Evolutionary conservation across 2,113 vertebrate species (phyloP).

Genomic region (Parus major): DNA sequence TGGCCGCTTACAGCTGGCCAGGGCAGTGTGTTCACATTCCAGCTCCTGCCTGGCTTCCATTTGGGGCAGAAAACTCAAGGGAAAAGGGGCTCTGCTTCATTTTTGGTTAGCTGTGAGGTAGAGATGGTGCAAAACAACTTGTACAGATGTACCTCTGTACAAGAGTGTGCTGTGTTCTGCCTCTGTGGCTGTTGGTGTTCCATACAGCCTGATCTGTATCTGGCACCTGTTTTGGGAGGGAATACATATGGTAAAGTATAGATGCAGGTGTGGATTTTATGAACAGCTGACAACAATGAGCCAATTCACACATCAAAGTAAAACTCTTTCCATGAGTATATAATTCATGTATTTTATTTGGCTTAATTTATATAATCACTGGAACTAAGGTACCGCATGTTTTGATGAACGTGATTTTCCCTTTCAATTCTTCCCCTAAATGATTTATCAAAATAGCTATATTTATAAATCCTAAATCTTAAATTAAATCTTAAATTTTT

Average conservation of each 20-base stretch:
- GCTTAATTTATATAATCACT: neutral
- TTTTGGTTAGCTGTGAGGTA: neutral
- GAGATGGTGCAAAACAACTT: neutral
- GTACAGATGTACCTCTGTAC: neutral
- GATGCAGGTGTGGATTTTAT: neutral
- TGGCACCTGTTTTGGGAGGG: neutral
- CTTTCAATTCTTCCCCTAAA: neutral
- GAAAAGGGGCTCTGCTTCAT: neutral
- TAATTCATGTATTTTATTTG: neutral
- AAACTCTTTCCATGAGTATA: neutral
- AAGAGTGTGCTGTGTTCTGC: neutral
- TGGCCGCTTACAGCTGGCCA: neutral
- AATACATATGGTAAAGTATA: neutral
- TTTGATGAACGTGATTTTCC: neutral
- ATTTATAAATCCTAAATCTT: neutral
- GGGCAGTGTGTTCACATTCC: rapidly evolving
- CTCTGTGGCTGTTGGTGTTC: neutral
- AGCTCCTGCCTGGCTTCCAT: rapidly evolving
- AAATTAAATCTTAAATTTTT: neutral
- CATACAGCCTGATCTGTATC: neutral
- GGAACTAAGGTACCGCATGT: neutral
- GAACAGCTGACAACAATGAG: neutral
- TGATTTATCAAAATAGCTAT: neutral
- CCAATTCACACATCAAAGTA: neutral
- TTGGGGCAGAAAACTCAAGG: neutral